Base-by-base conservation (phyloP, 2,113 vertebrate species). In the Bothrops jararaca region DNA sequence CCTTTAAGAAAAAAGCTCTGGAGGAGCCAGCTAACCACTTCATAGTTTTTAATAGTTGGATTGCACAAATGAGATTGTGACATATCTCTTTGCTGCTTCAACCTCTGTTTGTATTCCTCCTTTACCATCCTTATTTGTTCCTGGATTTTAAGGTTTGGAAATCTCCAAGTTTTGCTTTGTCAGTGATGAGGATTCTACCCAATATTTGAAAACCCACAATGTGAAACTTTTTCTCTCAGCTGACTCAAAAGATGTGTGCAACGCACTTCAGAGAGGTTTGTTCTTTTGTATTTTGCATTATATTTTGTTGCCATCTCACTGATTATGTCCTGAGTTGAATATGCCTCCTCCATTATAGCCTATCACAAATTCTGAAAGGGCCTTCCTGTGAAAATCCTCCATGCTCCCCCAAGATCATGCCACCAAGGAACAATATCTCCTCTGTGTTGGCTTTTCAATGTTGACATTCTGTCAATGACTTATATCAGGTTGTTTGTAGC, bases 161-260 rank as follows among this genome's bases (percentile, higher is more conserved):
- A 97, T 98, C 91, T 95, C 98, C 94, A 97, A 97, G 90, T 98
- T 98, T 96, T 98, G 97, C 94, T 98, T 98, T 0, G 97, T 98
- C 92, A 95, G 92, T 0, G 94, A 97, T 0, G 97, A 98, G 80
- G 97, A 98, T 91, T 98, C 98, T 88, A 95, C 96, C 0, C 95
- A 97, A 57, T 97, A 96, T 94, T 97, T 98, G 34, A 95, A 97
- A 89, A 94, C 95, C 39, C 97, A 98, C 0, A 53, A 97, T 0
- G 98, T 98, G 57, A 97, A 98, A 56, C 97, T 99, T 57, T 98
- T 98, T 93, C 96, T 99, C 93, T 98, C 98, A 0, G 97, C 97
- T 0, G 97, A 98, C 95, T 94, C 91, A 89, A 96, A 91, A 50
- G 97, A 97, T 4, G 97, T 98, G 89, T 96, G 93, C 95, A 96